Percentiles rank a stretch among this genome's conserved stretches.
Conservation (phyloP, 2,797 vertebrate genomes). For the Phoeniculus purpureus region DNA sequence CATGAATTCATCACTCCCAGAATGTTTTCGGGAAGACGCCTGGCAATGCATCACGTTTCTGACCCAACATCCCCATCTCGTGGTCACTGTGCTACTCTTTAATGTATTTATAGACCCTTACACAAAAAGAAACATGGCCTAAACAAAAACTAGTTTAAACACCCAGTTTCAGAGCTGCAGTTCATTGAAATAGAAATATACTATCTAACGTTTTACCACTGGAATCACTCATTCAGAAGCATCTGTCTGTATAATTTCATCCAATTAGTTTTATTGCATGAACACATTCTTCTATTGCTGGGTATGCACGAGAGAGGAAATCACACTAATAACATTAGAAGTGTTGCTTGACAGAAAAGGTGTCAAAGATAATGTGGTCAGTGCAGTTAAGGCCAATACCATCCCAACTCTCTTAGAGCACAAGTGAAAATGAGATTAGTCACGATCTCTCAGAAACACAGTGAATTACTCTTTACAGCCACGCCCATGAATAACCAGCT, state of each 20-base stretch:
- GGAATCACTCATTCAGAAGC: neutral
- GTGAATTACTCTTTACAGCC: neutral
- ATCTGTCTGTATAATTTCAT: neutral
- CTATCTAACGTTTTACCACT: neutral
- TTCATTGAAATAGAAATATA: neutral
- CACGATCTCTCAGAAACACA: neutral
- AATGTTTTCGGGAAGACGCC: neutral
- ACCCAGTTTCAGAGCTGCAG: neutral
- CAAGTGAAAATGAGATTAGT: neutral
- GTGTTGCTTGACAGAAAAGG: neutral
- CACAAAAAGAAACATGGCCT: neutral
- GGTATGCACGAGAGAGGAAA: neutral
- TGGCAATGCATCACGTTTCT: neutral
- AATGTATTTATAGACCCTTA: neutral
- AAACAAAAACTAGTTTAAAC: neutral
- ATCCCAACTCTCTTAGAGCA: neutral
- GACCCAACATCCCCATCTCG: slow-evolving; percentile 35
- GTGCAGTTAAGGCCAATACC: neutral
- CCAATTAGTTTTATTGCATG: neutral
- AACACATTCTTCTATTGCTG: neutral
- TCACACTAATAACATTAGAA: neutral
- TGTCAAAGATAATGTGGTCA: neutral
- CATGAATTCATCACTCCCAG: neutral
- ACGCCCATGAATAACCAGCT: neutral
- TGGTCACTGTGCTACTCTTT: neutral